A percentile compares a stretch with the other conserved stretches of the same genome.
These are phyloP conservation scores for Agrotis clavis DNA, from an alignment of 2,888 invertebrate genomes.

Conservation along the genomic window DNA sequence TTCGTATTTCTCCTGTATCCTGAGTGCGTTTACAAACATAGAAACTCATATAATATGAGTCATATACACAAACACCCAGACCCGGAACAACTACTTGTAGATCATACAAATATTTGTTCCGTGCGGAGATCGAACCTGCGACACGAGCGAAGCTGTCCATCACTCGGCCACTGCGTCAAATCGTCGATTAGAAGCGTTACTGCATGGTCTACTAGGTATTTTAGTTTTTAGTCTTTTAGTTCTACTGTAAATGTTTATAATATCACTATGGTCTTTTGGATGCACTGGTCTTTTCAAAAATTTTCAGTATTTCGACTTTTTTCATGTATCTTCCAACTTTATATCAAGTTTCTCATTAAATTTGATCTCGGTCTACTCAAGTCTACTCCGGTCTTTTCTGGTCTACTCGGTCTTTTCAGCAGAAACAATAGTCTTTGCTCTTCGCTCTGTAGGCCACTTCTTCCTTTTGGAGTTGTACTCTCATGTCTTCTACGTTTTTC, in stretches of 20 bases:
- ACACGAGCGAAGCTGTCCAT: too few relatives aligned
- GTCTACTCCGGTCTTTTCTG: constrained; percentile 30
- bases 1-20: too few relatives aligned
- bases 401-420: constrained; percentile 38
- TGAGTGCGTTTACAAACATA: too few relatives aligned
- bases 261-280: neutral
- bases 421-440: constrained; percentile 60
- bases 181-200: too few relatives aligned
- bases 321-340: too few relatives aligned
- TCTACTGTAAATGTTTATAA: neutral
- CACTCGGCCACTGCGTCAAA: too few relatives aligned
- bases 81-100: too few relatives aligned
- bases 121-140: too few relatives aligned
- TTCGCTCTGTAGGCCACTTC: constrained; percentile 72
- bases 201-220: neutral
- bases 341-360: too few relatives aligned
- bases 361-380: constrained; percentile 8
- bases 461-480: constrained; percentile 78
- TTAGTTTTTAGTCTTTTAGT: neutral
- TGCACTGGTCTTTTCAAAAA: neutral
- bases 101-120: too few relatives aligned
- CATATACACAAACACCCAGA: too few relatives aligned
- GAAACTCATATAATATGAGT: too few relatives aligned
- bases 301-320: neutral
- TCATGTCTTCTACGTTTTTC: constrained; percentile 78